phyloP scores from a whole-genome alignment of 2,113 vertebrate genomes.

The Bostrychus sinensis region DNA sequence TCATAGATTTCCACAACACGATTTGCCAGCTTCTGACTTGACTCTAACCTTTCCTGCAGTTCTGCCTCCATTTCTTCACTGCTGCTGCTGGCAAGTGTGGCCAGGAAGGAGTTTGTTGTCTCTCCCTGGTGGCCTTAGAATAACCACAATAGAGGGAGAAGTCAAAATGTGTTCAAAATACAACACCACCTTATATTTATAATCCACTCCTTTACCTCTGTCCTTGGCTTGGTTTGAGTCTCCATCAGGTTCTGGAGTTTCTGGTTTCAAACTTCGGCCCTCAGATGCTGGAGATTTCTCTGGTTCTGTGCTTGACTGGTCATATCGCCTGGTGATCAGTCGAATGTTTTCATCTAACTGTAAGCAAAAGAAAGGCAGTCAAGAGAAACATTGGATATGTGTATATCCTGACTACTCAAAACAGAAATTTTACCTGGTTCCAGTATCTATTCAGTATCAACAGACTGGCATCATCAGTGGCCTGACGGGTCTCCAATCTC shows the following conservation, averaged over 20 bases:
- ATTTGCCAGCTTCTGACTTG: slow-evolving; percentile 86
- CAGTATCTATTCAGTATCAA: slow-evolving; percentile 96
- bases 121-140: slow-evolving; percentile 84
- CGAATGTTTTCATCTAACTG: slow-evolving; percentile 94
- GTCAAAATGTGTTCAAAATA: no score
- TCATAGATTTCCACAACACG: slow-evolving; percentile 89
- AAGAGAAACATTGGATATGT: neutral
- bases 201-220: slow-evolving; percentile 62
- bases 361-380: slow-evolving; percentile 12
- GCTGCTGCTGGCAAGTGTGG: slow-evolving; percentile 93
- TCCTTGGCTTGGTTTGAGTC: slow-evolving; percentile 91
- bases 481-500: slow-evolving; percentile 92
- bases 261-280: slow-evolving; percentile 82
- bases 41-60: slow-evolving; percentile 92
- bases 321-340: slow-evolving; percentile 87
- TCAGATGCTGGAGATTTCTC: slow-evolving; percentile 82
- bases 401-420: neutral
- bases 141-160: neutral
- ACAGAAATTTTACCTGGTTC: slow-evolving; percentile 86
- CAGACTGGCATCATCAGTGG: slow-evolving; percentile 93
- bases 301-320: slow-evolving; percentile 83
- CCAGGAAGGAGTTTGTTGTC: slow-evolving; percentile 89
- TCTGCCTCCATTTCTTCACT: slow-evolving; percentile 97
- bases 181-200: neutral
- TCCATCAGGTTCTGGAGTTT: slow-evolving; percentile 90